phyloP scores from a whole-genome alignment of 1,140 invertebrate genomes.

The Oryzaephilus surinamensis region DNA sequence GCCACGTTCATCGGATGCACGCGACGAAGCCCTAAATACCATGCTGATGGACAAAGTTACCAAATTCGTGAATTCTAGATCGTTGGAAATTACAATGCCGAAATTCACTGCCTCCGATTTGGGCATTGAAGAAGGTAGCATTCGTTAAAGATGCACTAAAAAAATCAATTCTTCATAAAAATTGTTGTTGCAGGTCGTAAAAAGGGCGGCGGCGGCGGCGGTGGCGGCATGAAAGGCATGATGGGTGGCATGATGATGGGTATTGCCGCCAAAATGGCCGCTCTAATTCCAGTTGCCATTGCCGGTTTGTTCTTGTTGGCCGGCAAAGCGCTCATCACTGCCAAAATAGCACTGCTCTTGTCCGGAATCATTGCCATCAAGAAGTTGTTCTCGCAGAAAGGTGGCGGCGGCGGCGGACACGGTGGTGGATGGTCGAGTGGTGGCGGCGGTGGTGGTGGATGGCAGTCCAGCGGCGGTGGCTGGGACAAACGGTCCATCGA shows the following conservation, averaged over 20 bases:
- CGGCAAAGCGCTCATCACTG: slow-evolving; percentile 66
- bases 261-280: slow-evolving; percentile 62
- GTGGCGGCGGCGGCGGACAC: slow-evolving; percentile 43
- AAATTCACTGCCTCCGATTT: slow-evolving; percentile 55
- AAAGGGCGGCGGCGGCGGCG: slow-evolving; percentile 11
- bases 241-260: slow-evolving; percentile 76
- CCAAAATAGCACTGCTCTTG: slow-evolving; percentile 65
- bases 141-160: slow-evolving; percentile 5
- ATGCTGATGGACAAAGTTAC: slow-evolving; percentile 60
- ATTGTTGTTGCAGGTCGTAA: slow-evolving; percentile 42
- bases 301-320: slow-evolving; percentile 61
- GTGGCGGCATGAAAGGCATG: slow-evolving; percentile 65
- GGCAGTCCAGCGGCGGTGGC: slow-evolving; percentile 29
- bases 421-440: slow-evolving; percentile 43
- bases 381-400: slow-evolving; percentile 58
- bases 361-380: slow-evolving; percentile 69
- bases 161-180: slow-evolving; percentile 8
- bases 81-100: slow-evolving; percentile 61
- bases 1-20: slow-evolving; percentile 48
- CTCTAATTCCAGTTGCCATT: slow-evolving; percentile 59
- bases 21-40: slow-evolving; percentile 52
- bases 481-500: slow-evolving; percentile 42
- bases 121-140: slow-evolving; percentile 62
- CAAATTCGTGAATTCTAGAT: slow-evolving; percentile 59
- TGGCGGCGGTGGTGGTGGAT: slow-evolving; percentile 40